These are phyloP conservation scores for Chelmon rostratus DNA, from an alignment of 2,797 vertebrate species.

Conservation along the genomic window DNA sequence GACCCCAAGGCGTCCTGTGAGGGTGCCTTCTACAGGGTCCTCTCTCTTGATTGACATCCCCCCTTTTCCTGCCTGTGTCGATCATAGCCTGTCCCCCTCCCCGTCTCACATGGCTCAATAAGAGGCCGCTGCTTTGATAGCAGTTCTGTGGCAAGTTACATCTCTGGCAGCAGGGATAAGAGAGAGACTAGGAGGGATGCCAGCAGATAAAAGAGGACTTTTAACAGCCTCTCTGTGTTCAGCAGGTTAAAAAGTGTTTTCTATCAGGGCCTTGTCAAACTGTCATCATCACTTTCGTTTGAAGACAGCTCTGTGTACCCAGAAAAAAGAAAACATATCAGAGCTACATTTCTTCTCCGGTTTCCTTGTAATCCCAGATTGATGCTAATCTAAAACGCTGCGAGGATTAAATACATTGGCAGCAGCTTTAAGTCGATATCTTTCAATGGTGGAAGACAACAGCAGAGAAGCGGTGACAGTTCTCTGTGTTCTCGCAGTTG, in stretches of 20 bases:
- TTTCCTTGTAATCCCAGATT: slow-evolving; percentile 68
- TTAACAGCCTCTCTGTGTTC: slow-evolving; percentile 73
- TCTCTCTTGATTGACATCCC: slow-evolving; percentile 73
- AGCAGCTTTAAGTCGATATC: slow-evolving; percentile 52
- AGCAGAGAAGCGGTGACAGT: slow-evolving; percentile 56
- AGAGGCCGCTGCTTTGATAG: slow-evolving; percentile 77
- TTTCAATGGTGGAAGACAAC: slow-evolving; percentile 52
- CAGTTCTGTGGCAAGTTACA: slow-evolving; percentile 72
- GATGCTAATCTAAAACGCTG: slow-evolving; percentile 69
- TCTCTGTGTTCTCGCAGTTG: slow-evolving; percentile 57
- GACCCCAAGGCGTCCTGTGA: slow-evolving; percentile 61
- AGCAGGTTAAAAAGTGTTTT: slow-evolving; percentile 76
- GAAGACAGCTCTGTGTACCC: slow-evolving; percentile 52
- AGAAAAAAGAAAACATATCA: slow-evolving; percentile 41
- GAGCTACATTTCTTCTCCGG: slow-evolving; percentile 42
- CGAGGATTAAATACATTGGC: slow-evolving; percentile 61
- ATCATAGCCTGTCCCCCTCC: slow-evolving; percentile 49
- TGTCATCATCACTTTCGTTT: slow-evolving; percentile 72
- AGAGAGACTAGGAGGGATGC: slow-evolving; percentile 71
- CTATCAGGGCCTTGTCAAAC: slow-evolving; percentile 74
- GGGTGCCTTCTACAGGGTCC: slow-evolving; percentile 53
- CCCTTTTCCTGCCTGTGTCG: slow-evolving; percentile 45
- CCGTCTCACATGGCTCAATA: slow-evolving; percentile 64
- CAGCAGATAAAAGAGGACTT: slow-evolving; percentile 80
- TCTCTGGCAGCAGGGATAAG: slow-evolving; percentile 74